Percentiles rank a stretch among this genome's conserved stretches.
Conservation (phyloP, 2,113 vertebrate species). For the Indicator indicator region DNA sequence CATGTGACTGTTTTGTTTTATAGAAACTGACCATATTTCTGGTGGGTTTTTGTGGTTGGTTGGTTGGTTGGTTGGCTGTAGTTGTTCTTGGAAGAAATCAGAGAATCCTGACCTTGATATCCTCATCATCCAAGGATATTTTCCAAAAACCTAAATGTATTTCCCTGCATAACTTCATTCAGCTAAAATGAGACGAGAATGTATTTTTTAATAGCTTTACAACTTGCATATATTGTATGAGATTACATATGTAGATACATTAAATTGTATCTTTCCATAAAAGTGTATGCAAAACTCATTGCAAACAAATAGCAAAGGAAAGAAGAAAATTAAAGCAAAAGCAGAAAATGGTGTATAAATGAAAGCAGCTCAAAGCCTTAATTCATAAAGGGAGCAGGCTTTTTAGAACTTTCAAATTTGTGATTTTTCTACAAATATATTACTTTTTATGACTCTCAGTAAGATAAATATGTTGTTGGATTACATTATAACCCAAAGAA, state of each 20-base stretch:
- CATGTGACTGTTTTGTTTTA: neutral
- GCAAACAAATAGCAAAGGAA: neutral
- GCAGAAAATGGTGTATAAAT: neutral
- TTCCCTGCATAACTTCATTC: neutral
- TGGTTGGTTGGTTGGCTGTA: no score
- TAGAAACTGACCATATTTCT: neutral
- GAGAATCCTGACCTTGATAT: neutral
- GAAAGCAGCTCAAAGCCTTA: neutral
- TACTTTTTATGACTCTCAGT: neutral
- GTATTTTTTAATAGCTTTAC: neutral
- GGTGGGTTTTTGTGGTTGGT: no score
- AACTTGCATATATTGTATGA: neutral
- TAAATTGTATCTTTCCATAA: neutral
- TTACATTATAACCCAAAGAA: neutral
- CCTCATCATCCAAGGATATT: neutral
- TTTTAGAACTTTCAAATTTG: neutral
- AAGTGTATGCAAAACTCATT: neutral
- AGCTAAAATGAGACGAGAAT: neutral
- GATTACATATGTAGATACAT: neutral
- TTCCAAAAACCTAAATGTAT: neutral
- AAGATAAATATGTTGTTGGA: neutral
- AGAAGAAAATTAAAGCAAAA: neutral
- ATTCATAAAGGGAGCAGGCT: neutral
- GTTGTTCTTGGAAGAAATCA: neutral
- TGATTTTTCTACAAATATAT: neutral